These are phyloP conservation scores for Heterodera schachtii DNA, from an alignment of 1,140 invertebrate species.

Conservation along the genomic window DNA sequence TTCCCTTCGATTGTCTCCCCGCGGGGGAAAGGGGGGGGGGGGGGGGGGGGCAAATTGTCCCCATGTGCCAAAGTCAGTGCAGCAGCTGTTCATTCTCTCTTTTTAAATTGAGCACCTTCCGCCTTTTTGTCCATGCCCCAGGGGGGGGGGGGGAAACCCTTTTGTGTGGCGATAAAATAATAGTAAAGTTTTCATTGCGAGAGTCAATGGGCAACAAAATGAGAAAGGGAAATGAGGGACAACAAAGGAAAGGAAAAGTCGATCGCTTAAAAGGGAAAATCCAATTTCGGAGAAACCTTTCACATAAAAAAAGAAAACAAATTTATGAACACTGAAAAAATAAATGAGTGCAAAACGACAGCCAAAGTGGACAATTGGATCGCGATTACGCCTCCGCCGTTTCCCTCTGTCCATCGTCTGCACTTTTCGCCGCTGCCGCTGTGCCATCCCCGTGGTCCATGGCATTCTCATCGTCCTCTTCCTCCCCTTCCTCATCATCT, in stretches of 20 bases:
- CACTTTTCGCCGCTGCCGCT: not conserved
- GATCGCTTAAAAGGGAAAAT: too few relatives aligned
- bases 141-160: not conserved
- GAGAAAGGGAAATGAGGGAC: not conserved
- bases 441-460: too few relatives aligned
- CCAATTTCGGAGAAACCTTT: too few relatives aligned
- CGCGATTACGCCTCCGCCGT: too few relatives aligned
- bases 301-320: too few relatives aligned
- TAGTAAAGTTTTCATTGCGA: not conserved
- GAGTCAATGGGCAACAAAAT: not conserved
- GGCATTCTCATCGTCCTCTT: constrained; percentile 9
- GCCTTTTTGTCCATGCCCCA: not conserved
- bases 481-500: constrained; percentile 46
- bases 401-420: not conserved
- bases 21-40: too few relatives aligned
- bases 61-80: too few relatives aligned
- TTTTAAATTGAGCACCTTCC: not conserved
- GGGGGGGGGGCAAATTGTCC: not conserved
- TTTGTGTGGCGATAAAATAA: constrained; percentile 1
- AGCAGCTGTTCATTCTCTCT: too few relatives aligned
- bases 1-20: not conserved
- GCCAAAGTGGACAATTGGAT: not conserved
- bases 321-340: too few relatives aligned
- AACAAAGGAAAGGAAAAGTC: too few relatives aligned
- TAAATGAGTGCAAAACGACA: not conserved